Evolutionary conservation across 2,113 vertebrate species (phyloP).

Genomic region (Ochotona curzoniae): DNA sequence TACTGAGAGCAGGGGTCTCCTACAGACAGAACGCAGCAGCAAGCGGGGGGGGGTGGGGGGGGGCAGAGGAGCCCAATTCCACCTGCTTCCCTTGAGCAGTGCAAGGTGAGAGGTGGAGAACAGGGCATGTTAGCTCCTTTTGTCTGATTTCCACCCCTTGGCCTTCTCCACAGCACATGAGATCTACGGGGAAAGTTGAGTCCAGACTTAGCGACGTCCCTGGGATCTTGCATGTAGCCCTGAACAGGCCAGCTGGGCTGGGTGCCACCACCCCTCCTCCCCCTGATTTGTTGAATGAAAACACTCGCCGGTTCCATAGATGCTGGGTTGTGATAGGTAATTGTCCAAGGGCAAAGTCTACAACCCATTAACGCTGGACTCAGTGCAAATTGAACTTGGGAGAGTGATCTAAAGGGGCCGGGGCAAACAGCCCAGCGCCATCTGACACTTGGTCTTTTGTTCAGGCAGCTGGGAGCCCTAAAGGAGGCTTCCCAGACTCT

Average conservation of each 20-base stretch:
- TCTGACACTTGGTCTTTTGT: conserved; percentile 78
- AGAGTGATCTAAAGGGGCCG: conserved; percentile 43
- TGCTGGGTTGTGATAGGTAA: conserved; percentile 80
- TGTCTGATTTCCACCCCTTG: not conserved
- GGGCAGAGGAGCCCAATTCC: not conserved
- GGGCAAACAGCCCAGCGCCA: not conserved
- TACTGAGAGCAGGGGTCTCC: not conserved
- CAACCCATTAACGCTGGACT: conserved; percentile 70
- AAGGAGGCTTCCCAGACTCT: not conserved
- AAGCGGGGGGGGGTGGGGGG: no score
- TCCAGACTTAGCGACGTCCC: not conserved
- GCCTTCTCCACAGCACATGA: not conserved
- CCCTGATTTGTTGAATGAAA: conserved; percentile 77
- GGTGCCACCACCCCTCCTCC: not conserved
- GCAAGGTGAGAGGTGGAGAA: conserved; percentile 41
- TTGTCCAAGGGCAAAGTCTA: conserved; percentile 65
- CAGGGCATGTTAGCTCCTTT: conserved; percentile 63
- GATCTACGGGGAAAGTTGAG: conserved; percentile 44
- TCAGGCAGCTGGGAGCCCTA: not conserved
- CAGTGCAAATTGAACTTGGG: conserved; percentile 72
- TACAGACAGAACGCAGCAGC: not conserved
- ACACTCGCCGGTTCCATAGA: conserved; percentile 75
- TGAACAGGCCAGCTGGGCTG: conserved; percentile 54
- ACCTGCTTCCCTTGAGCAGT: conserved; percentile 36
- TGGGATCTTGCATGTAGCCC: not conserved